A percentile compares a stretch with the other conserved stretches of the same genome.
Conservation (phyloP, 2,888 invertebrate species). For the Acronicta psi region DNA sequence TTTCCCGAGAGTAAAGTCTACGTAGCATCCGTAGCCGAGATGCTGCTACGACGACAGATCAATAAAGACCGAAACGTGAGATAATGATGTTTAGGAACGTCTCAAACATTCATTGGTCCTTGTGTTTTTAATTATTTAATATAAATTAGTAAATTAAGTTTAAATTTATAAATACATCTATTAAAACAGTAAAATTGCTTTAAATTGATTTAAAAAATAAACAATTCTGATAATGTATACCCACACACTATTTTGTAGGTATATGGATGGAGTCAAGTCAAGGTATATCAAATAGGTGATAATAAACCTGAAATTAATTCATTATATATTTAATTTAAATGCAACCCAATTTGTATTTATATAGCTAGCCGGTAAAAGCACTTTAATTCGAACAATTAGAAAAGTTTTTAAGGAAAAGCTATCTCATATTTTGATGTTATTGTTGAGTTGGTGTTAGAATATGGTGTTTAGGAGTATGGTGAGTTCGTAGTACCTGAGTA, state of each 20-base stretch:
- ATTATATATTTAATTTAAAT: slow-evolving; percentile 36
- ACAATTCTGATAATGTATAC: too few species aligned
- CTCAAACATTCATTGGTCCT: slow-evolving; percentile 2
- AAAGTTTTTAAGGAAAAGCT: not conserved
- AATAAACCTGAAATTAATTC: not conserved
- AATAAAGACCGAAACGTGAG: slow-evolving; percentile 71
- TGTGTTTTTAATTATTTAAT: not conserved
- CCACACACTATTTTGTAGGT: not conserved
- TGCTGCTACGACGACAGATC: slow-evolving; percentile 79
- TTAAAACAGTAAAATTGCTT: not conserved
- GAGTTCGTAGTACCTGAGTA: slow-evolving; percentile 78
- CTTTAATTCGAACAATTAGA: slow-evolving; percentile 10
- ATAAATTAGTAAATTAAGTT: too few species aligned
- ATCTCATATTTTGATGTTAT: not conserved
- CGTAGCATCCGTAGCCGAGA: slow-evolving; percentile 55
- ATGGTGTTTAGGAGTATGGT: slow-evolving; percentile 23
- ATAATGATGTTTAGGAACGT: slow-evolving; percentile 57
- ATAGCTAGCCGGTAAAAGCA: slow-evolving; percentile 32
- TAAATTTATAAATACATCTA: too few species aligned
- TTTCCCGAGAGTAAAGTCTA: slow-evolving; percentile 20
- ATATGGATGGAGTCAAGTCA: too few species aligned
- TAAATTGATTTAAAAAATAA: not conserved
- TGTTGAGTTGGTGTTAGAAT: not conserved
- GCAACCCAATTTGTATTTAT: slow-evolving; percentile 31
- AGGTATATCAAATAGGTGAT: not conserved